A percentile compares a stretch with the other conserved stretches of the same genome.
Evolutionary conservation across 2,888 invertebrate genomes (phyloP).

Genomic region (Drosophila atroscutellata): DNA sequence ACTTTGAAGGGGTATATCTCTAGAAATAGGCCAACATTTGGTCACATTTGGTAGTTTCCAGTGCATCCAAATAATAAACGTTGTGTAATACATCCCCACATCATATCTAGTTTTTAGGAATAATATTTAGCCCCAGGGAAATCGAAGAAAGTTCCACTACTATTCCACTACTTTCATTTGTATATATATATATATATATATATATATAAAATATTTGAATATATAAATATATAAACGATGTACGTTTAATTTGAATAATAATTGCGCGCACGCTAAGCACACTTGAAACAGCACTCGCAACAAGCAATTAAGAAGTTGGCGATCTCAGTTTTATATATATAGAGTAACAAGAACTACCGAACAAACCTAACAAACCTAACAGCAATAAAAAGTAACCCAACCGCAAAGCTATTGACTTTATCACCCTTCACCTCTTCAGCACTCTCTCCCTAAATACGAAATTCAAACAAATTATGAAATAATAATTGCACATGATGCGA

Average conservation of each 20-base stretch:
- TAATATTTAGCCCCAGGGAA: too few species aligned
- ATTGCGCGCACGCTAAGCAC: not conserved
- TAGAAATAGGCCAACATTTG: too few species aligned
- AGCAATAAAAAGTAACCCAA: constrained; percentile 34
- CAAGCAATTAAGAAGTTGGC: constrained; percentile 21
- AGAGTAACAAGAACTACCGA: not conserved
- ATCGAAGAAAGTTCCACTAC: too few species aligned
- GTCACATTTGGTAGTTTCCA: too few species aligned
- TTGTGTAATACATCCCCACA: too few species aligned
- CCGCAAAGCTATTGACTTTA: constrained; percentile 77
- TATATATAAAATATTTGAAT: too few species aligned
- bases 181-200: too few species aligned
- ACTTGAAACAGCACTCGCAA: constrained; percentile 5
- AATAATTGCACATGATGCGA: constrained; percentile 80
- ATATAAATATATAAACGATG: not conserved
- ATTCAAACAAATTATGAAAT: constrained; percentile 79
- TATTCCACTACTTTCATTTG: too few species aligned
- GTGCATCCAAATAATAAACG: too few species aligned
- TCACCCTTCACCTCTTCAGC: constrained; percentile 66
- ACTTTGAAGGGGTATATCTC: too few species aligned
- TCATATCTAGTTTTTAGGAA: too few species aligned
- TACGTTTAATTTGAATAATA: not conserved
- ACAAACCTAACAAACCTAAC: not conserved
- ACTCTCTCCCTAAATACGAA: constrained; percentile 17
- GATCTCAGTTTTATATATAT: constrained; percentile 12